These are phyloP conservation scores for Gavia stellata DNA, from an alignment of 2,113 vertebrate genomes.

Conservation along the genomic window DNA sequence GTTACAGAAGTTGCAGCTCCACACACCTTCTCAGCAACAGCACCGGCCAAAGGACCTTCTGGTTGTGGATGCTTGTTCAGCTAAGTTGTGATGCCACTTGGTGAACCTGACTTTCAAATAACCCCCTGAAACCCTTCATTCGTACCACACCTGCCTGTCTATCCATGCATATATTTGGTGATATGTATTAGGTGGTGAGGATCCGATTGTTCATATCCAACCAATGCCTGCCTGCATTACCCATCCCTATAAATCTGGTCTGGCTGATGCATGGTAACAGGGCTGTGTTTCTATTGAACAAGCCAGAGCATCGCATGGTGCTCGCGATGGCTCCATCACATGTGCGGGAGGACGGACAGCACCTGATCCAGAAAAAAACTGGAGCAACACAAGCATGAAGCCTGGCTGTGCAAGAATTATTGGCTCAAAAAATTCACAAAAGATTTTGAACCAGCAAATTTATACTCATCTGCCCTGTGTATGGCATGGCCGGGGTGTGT, in stretches of 20 bases:
- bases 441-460: not conserved
- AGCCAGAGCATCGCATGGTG: not conserved
- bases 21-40: not conserved
- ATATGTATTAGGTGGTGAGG: not conserved
- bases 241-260: not conserved
- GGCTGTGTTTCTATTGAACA: not conserved
- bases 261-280: not conserved
- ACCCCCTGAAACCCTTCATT: not conserved
- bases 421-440: not conserved
- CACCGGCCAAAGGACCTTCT: not conserved
- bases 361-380: not conserved
- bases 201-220: not conserved
- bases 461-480: not conserved
- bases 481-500: not conserved
- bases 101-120: not conserved
- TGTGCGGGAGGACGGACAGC: not conserved
- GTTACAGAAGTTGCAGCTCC: not conserved
- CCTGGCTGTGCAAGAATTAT: not conserved
- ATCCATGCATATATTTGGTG: fast-evolving
- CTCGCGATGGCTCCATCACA: fast-evolving
- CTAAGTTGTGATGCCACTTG: not conserved
- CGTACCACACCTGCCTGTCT: not conserved
- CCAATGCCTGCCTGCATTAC: not conserved
- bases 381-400: not conserved
- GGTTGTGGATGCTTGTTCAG: not conserved